These are phyloP conservation scores for Syndactyla subalaris DNA, from an alignment of 2,797 vertebrate species.

Conservation along the genomic window DNA sequence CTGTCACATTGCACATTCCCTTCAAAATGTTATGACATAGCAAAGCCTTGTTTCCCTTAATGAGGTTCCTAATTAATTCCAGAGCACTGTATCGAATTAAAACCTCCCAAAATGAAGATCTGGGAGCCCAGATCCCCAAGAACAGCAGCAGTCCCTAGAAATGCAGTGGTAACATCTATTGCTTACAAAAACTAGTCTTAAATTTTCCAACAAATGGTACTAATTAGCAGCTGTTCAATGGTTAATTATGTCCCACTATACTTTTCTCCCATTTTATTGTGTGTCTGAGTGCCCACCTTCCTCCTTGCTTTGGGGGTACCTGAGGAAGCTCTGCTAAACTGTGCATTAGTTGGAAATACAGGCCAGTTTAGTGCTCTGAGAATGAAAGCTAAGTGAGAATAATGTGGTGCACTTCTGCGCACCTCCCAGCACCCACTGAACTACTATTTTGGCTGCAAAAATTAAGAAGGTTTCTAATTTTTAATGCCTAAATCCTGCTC, in stretches of 20 bases:
- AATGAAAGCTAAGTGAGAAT: neutral
- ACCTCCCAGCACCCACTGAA: neutral
- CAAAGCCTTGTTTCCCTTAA: constrained; percentile 12
- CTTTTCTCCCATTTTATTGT: neutral
- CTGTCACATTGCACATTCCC: neutral
- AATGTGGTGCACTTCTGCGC: neutral
- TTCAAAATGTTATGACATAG: neutral
- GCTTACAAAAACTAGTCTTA: neutral
- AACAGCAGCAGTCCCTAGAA: neutral
- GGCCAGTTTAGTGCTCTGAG: neutral
- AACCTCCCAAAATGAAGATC: neutral
- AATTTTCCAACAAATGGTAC: constrained; percentile 6
- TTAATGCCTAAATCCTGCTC: neutral
- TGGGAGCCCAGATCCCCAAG: neutral
- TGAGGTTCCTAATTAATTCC: constrained; percentile 18
- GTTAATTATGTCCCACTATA: constrained; percentile 34
- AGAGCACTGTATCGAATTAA: constrained; percentile 4
- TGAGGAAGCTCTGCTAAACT: neutral
- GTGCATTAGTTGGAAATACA: neutral
- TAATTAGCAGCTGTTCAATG: constrained; percentile 20
- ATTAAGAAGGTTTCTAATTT: neutral
- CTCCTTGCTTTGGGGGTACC: neutral
- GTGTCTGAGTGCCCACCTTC: neutral
- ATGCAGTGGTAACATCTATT: neutral
- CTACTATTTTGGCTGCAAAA: neutral